Evolutionary conservation across 2,113 vertebrate genomes (phyloP).

Genomic region (Tragelaphus buxtoni): DNA sequence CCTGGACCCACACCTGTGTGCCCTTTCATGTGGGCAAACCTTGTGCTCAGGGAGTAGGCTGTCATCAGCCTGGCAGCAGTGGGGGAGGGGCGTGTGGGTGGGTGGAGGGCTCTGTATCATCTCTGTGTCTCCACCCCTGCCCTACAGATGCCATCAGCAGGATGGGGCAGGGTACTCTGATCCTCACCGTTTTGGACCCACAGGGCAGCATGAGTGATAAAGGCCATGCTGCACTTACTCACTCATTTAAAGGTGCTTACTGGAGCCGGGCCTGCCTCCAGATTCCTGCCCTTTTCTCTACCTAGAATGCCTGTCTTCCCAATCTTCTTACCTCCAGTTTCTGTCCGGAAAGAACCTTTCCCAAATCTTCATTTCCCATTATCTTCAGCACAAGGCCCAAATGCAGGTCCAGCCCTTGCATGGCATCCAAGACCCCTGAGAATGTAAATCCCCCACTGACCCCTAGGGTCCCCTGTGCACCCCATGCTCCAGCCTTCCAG

Average conservation of each 20-base stretch:
- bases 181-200: neutral
- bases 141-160: neutral
- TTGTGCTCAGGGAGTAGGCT: neutral
- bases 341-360: neutral
- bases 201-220: neutral
- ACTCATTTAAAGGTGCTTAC: neutral
- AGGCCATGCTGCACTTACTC: neutral
- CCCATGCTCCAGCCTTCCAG: neutral
- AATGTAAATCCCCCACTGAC: neutral
- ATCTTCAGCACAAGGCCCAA: neutral
- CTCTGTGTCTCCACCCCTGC: neutral
- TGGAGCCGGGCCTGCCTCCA: neutral
- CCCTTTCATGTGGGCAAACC: neutral
- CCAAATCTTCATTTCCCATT: neutral
- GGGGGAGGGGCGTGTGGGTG: neutral
- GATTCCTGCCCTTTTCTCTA: neutral
- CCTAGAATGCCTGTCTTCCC: neutral
- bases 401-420: neutral
- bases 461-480: neutral
- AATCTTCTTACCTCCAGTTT: neutral
- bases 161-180: neutral
- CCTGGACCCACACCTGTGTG: neutral
- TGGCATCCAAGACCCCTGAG: neutral
- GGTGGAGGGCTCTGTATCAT: neutral
- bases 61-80: neutral